These are phyloP conservation scores for Apoda limacodes DNA, from an alignment of 2,888 invertebrate genomes.

Conservation along the genomic window DNA sequence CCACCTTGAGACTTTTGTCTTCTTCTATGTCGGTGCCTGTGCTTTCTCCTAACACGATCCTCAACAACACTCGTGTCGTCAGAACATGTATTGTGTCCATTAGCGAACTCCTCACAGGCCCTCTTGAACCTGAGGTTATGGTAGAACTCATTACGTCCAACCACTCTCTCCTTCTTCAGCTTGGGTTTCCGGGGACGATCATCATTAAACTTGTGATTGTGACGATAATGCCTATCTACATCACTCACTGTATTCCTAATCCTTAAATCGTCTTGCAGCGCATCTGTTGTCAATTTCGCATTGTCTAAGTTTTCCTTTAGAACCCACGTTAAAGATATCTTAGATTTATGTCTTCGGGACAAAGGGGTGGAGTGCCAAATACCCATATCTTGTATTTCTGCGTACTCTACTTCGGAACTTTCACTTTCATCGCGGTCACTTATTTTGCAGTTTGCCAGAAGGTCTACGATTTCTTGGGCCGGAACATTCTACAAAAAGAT, in stretches of 20 bases:
- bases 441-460: slow-evolving; percentile 50
- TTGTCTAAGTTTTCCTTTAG: slow-evolving; percentile 73
- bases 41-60: slow-evolving; percentile 50
- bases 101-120: slow-evolving; percentile 53
- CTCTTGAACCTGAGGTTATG: slow-evolving; percentile 56
- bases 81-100: slow-evolving; percentile 40
- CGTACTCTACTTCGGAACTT: slow-evolving; percentile 46
- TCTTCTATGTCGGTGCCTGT: slow-evolving; percentile 58
- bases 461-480: slow-evolving; percentile 48
- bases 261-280: slow-evolving; percentile 27
- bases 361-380: slow-evolving; percentile 61
- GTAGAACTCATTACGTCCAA: slow-evolving; percentile 57
- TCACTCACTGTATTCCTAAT: slow-evolving; percentile 27
- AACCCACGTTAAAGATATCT: slow-evolving; percentile 82
- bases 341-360: slow-evolving; percentile 63
- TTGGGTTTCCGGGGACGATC: slow-evolving; percentile 40
- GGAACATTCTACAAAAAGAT: slow-evolving; percentile 33
- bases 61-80: slow-evolving; percentile 50
- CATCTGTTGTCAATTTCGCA: slow-evolving; percentile 31
- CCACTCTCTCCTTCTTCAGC: slow-evolving; percentile 37
- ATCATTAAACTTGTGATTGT: slow-evolving; percentile 32
- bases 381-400: slow-evolving; percentile 59
- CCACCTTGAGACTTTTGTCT: slow-evolving; percentile 41
- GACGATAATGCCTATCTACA: slow-evolving; percentile 28
- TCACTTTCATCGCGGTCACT: slow-evolving; percentile 27